These are phyloP conservation scores for Antigone vipio DNA, from an alignment of 2,113 vertebrate species.

Conservation along the genomic window DNA sequence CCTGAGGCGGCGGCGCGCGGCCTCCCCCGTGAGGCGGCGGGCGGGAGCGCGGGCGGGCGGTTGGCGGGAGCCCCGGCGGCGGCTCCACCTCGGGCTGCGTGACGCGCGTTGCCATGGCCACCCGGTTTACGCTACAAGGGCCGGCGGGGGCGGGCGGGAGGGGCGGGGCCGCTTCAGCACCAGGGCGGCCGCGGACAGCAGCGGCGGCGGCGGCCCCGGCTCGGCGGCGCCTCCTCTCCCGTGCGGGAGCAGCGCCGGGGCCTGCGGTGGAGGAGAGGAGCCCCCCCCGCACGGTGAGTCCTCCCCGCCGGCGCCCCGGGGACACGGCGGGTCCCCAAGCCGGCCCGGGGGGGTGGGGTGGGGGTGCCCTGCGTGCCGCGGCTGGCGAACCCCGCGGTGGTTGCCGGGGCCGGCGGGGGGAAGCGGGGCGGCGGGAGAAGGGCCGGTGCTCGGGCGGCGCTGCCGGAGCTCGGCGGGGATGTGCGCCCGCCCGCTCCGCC, in stretches of 20 bases:
- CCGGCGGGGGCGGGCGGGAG: conserved; percentile 49
- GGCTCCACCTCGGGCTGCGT: conserved; percentile 74
- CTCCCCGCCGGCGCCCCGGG: background rate
- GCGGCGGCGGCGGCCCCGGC: background rate
- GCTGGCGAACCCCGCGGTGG: too few species aligned
- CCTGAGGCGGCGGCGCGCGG: background rate
- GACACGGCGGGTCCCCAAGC: too few species aligned
- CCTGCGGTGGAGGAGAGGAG: background rate
- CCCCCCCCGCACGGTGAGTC: background rate
- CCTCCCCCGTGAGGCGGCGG: background rate
- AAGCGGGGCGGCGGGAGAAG: background rate
- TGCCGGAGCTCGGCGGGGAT: background rate
- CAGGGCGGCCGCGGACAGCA: conserved; percentile 79
- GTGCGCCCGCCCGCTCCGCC: too few species aligned
- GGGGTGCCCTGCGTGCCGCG: too few species aligned
- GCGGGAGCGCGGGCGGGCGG: background rate
- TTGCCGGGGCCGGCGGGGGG: background rate
- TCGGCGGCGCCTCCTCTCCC: background rate
- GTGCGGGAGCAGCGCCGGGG: background rate
- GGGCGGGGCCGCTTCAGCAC: conserved; percentile 75
- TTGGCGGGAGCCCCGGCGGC: background rate
- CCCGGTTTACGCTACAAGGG: conserved; percentile 82
- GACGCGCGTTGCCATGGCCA: conserved; percentile 87
- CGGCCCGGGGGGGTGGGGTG: too few species aligned
- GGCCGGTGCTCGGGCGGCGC: background rate